Conservation (phyloP, 37 sponge, comb jelly and placozoan species). For the Bolinopsis microptera region DNA sequence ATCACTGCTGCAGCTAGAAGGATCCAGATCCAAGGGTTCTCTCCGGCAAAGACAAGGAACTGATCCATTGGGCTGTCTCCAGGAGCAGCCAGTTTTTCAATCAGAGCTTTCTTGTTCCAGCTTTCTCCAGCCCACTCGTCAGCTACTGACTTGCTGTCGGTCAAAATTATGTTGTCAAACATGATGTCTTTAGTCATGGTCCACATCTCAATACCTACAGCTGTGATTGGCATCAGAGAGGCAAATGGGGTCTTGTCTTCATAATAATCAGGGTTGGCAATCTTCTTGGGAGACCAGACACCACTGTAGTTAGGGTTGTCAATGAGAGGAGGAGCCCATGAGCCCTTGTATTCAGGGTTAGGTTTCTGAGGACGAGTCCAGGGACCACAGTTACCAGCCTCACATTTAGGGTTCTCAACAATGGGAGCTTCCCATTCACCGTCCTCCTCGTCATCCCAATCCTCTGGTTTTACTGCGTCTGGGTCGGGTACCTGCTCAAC, state of each 20-base stretch:
- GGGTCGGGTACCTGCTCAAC: conserved; percentile 90
- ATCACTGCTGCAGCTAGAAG: conserved; percentile 82
- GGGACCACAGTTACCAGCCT: conserved; percentile 91
- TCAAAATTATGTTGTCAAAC: conserved; percentile 91
- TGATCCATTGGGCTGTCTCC: conserved; percentile 74
- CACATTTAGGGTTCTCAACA: conserved; percentile 95
- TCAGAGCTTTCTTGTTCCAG: conserved; percentile 70
- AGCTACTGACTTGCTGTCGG: conserved; percentile 78
- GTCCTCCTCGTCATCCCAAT: conserved; percentile 99
- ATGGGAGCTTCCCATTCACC: conserved; percentile 97
- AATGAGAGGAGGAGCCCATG: conserved; percentile 91
- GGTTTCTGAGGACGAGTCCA: conserved; percentile 86
- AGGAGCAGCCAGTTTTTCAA: neutral
- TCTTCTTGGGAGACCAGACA: conserved; percentile 83
- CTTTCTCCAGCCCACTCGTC: conserved; percentile 77
- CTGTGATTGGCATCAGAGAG: conserved; percentile 77
- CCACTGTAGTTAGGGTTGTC: conserved; percentile 95
- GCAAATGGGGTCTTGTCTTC: conserved; percentile 81
- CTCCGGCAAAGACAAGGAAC: conserved; percentile 79
- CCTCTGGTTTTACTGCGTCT: conserved; percentile 87
- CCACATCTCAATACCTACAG: conserved; percentile 95
- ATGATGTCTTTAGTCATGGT: conserved; percentile 82
- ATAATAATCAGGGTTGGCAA: conserved; percentile 90
- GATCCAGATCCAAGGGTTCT: conserved; percentile 89
- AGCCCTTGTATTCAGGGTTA: conserved; percentile 97